A percentile compares a stretch with the other conserved stretches of the same genome.
These are phyloP conservation scores for Pyrocoelia pectoralis DNA, from an alignment of 2,888 invertebrate species.

Conservation along the genomic window DNA sequence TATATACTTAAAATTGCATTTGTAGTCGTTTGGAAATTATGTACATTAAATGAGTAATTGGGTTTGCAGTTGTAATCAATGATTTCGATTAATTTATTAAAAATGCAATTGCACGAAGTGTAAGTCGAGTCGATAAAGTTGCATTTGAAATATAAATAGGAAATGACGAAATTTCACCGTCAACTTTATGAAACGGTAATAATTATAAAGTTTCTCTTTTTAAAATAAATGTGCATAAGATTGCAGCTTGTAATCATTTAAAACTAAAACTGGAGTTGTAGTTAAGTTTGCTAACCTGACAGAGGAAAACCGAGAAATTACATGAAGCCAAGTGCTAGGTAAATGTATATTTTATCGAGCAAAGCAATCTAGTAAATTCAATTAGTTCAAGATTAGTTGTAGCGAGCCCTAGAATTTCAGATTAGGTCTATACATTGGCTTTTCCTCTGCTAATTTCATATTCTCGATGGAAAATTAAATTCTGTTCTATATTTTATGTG, in stretches of 20 bases:
- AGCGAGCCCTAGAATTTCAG: conserved; percentile 49
- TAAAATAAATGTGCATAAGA: conserved; percentile 15
- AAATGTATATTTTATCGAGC: conserved; percentile 60
- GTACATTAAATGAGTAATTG: not conserved
- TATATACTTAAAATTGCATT: no score
- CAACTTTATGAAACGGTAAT: not conserved
- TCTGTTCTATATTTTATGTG: conserved; percentile 31
- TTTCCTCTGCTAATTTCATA: conserved; percentile 37
- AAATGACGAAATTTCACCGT: not conserved
- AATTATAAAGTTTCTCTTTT: conserved; percentile 8
- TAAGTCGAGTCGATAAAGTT: no score
- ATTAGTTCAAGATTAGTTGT: conserved; percentile 60
- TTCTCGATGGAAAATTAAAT: conserved; percentile 36
- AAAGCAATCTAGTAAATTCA: conserved; percentile 61
- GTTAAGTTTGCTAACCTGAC: conserved; percentile 35
- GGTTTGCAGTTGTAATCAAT: no score
- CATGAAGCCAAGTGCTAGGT: conserved; percentile 55
- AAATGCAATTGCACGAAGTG: no score
- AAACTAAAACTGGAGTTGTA: conserved; percentile 31
- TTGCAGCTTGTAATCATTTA: conserved; percentile 26
- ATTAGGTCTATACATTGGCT: conserved; percentile 46
- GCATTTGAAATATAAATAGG: not conserved
- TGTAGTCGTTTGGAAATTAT: conserved; percentile 1
- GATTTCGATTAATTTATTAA: no score
- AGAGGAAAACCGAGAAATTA: conserved; percentile 53